Conservation (phyloP, 2,888 invertebrate genomes). For the Rugalucina vietnamica region DNA sequence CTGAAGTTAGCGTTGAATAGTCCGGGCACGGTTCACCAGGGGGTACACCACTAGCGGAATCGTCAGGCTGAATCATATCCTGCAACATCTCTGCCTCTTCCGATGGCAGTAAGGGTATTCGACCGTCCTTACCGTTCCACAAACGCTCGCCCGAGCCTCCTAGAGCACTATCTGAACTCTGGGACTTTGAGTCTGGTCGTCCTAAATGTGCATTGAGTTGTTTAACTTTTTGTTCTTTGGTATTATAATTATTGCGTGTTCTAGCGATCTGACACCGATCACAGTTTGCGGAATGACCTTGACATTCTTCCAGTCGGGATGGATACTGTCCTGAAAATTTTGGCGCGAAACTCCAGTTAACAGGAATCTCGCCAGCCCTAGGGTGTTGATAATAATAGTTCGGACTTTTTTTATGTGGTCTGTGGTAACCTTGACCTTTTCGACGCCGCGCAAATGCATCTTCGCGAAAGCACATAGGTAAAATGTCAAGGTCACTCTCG, state of each 20-base stretch:
- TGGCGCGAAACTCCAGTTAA: slow-evolving; percentile 57
- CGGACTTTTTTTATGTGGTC: background rate
- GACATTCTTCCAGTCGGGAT: slow-evolving; percentile 41
- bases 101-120: slow-evolving; percentile 16
- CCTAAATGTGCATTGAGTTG: background rate
- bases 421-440: background rate
- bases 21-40: slow-evolving; percentile 50
- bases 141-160: slow-evolving; percentile 56
- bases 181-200: slow-evolving; percentile 40
- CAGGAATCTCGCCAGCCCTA: slow-evolving; percentile 28
- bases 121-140: slow-evolving; percentile 36
- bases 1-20: slow-evolving; percentile 34
- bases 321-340: slow-evolving; percentile 48
- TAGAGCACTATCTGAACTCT: slow-evolving; percentile 64
- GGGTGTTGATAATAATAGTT: background rate
- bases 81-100: slow-evolving; percentile 51
- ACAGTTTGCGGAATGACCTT: slow-evolving; percentile 54
- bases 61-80: slow-evolving; percentile 53
- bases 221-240: background rate
- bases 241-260: too few species aligned
- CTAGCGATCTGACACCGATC: slow-evolving; percentile 41
- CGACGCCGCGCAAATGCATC: background rate
- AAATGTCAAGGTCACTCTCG: slow-evolving; percentile 29
- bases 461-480: slow-evolving; percentile 8
- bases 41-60: slow-evolving; percentile 53